Evolutionary conservation across 2,113 vertebrate genomes (phyloP).

Genomic region (Chrysochloris asiatica): DNA sequence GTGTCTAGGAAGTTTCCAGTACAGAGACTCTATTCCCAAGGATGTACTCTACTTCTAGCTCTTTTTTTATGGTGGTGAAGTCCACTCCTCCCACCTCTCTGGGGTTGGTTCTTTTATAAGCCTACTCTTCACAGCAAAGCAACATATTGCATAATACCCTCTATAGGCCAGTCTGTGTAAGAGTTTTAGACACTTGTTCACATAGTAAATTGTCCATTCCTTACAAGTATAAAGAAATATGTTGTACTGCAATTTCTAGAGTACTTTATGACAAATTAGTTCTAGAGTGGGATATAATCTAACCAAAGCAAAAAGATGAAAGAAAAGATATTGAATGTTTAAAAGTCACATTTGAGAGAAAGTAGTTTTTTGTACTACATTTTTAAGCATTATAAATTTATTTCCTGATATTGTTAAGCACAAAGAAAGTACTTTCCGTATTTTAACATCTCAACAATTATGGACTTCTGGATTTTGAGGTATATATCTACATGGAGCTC

Average conservation of each 20-base stretch:
- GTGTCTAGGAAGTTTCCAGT: background rate
- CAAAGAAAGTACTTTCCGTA: constrained; percentile 23
- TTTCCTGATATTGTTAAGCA: constrained; percentile 9
- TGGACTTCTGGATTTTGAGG: background rate
- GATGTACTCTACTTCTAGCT: background rate
- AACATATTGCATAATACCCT: background rate
- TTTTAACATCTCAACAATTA: constrained; percentile 25
- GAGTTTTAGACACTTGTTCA: background rate
- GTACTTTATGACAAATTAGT: constrained; percentile 9
- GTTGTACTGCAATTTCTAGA: background rate
- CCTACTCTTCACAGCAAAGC: background rate
- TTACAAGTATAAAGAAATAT: background rate
- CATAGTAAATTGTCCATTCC: background rate
- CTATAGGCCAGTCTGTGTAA: background rate
- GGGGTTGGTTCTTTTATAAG: background rate
- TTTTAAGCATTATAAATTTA: constrained; percentile 40
- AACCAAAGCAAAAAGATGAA: constrained; percentile 21
- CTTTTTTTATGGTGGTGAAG: background rate
- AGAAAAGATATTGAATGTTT: constrained; percentile 12
- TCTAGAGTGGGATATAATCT: background rate
- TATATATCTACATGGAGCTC: background rate
- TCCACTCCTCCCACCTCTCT: background rate
- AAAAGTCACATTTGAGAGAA: constrained; percentile 41
- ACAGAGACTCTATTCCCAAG: background rate
- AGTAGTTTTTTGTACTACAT: background rate